Base-by-base conservation (phyloP, 2,888 invertebrate species). In the Caenorhabditis parvicauda region DNA sequence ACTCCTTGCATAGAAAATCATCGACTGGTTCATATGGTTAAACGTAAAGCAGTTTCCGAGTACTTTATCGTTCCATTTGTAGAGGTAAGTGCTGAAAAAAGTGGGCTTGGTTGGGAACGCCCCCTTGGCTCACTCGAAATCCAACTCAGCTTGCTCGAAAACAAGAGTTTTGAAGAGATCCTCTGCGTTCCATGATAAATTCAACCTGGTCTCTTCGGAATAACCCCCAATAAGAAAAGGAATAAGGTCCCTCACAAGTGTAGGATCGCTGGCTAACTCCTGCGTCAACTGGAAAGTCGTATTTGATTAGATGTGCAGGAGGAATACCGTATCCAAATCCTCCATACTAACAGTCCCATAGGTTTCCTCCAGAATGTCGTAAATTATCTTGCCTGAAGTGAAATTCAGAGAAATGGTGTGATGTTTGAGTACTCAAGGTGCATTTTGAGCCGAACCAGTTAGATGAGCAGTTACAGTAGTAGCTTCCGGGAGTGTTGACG, bases 11-110 rank as follows among this genome's bases (percentile, higher is more conserved):
- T 46, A 46, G 51, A 67, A 71, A 22, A 46, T 17, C 17, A 54
- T 59, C 0, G 57, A 43, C n/a, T 46, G 48, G 28, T 73, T 59
- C 35, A 48, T 42, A 25, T 69, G 67, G 42, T 73, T 73, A 63
- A 71, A 73, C n/a, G 73, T 71, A 51, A 66, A 73, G 48, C 73
- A 73, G 41, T 67, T 70, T 0, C 73, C 73, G 12, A 70, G 46
- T 28, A 67, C 59, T 32, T 59, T 64, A 29, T 67, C 67, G 41
- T 72, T 66, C 67, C 67, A 69, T 44, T 56, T 52, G n/a, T 58
- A 29, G 19, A 70, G 59, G 43, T 66, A 64, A 25, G 50, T 28
- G 19, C 59, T 64, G 56, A 39, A 54, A 54, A 44, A 9, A 17
- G 22, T 12, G n/a, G 3, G 22, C 6, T 27, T 1, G 32, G 32